Evolutionary conservation across 2,113 vertebrate genomes (phyloP), one percentile per base, ranked within the genome.

Genomic region (Chelonoidis abingdonii): DNA sequence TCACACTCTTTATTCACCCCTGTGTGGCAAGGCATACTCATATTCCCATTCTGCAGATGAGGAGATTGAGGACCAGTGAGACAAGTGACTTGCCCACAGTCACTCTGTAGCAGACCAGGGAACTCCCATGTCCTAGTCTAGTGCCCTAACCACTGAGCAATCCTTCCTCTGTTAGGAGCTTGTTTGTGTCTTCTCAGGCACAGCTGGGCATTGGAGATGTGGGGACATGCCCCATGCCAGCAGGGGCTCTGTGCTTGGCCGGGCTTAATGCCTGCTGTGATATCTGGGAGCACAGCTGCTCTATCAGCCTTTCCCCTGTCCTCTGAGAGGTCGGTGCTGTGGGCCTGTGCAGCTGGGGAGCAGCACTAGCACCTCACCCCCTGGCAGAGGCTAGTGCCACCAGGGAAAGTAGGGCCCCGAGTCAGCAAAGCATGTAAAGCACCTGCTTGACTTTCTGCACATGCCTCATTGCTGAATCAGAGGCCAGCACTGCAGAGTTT

Each of bases 271-370:
- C n/a, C 75, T 91, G 84, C 84, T 57, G 75, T 59, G 84, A 75
- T 22, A 5, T 17, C 1, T 1, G 59, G 10, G 10, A 0, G 22
- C 84, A 84, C 1, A 1, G 88, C 54, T 86, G 90, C 35, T n/a
- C 4, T 21, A 69, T 69, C 35, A 38, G 35, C 65, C 17, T n/a
- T 38, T 69, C 38, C 65, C 65, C 65, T 69, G 65, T 19, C 65
- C 17, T 8, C 4, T 69, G 65, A 1, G 35, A 38, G 35, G 35
- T 35, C 8, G 10, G 35, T 35, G 17, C 65, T 38, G 6, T 19
- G 65, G 31, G 57, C 29, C 29, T 31, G 57, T 3, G 29, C 57
- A 17, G 5, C 57, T 13, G 57, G 57, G 27, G 10, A 59, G 11
- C 29, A 29, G 13, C 29, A 3, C 29, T 65, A 65, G 31, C 59